phyloP scores from a whole-genome alignment of 2,113 vertebrate species.

The Maccullochella peelii region DNA sequence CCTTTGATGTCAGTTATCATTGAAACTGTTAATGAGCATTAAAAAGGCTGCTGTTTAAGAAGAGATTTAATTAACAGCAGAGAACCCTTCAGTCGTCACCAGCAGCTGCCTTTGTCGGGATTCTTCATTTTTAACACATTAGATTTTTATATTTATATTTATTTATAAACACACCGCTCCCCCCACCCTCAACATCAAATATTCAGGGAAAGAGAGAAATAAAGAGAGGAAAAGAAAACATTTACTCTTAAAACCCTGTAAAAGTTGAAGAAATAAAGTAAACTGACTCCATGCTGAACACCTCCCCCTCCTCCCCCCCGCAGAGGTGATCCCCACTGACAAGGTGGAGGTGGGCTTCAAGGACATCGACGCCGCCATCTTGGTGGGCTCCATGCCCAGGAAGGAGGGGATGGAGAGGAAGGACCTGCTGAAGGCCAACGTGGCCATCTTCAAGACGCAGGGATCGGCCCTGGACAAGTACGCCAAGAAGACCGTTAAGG shows the following conservation, averaged over 20 bases:
- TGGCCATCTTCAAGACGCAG: slow-evolving; percentile 97
- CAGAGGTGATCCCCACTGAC: slow-evolving; percentile 96
- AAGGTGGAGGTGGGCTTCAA: slow-evolving; percentile 97
- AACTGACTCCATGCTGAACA: background rate
- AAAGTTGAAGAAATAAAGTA: background rate
- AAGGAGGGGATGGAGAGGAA: slow-evolving; percentile 99
- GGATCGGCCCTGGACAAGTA: slow-evolving; percentile 95
- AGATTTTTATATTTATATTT: no score
- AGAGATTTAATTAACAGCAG: no score
- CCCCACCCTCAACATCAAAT: no score
- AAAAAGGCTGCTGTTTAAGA: background rate
- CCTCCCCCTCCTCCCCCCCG: background rate
- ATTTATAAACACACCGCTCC: no score
- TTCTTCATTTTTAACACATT: no score
- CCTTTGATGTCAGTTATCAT: background rate
- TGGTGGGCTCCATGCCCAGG: slow-evolving; percentile 98
- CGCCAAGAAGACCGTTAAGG: slow-evolving; percentile 98
- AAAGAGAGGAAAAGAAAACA: no score
- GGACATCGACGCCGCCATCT: slow-evolving; percentile 92
- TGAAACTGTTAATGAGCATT: background rate
- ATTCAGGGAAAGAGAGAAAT: no score
- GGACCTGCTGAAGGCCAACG: slow-evolving; percentile 97
- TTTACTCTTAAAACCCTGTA: no score
- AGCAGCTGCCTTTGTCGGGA: no score
- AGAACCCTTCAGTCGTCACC: no score